Conservation (phyloP, 2,888 invertebrate species). For the Adelognathus sp. region DNA sequence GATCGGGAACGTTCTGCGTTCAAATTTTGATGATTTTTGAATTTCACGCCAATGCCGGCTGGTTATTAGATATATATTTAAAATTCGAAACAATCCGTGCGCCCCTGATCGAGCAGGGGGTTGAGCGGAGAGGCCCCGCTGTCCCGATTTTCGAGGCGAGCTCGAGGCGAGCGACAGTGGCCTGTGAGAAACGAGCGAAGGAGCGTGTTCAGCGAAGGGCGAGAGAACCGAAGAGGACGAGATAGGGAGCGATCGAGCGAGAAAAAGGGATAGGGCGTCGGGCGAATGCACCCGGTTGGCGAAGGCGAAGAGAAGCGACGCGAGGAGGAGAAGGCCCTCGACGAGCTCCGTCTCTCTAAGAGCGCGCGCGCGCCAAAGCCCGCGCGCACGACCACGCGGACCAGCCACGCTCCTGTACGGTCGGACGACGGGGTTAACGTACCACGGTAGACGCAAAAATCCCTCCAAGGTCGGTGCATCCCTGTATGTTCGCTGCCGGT, state of each 20-base stretch:
- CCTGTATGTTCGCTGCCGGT: slow-evolving; percentile 67
- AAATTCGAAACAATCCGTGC: slow-evolving; percentile 1
- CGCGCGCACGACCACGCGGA: slow-evolving; percentile 42
- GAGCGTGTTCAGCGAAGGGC: slow-evolving; percentile 46
- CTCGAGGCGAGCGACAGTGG: background rate
- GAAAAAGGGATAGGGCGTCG: slow-evolving; percentile 54
- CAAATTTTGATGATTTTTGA: too few relatives aligned
- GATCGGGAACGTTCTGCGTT: too few relatives aligned
- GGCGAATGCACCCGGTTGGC: slow-evolving; percentile 44
- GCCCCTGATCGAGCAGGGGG: slow-evolving; percentile 27
- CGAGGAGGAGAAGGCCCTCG: slow-evolving; percentile 58
- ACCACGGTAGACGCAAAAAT: slow-evolving; percentile 80
- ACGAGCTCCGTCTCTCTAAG: too few relatives aligned
- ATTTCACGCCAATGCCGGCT: background rate
- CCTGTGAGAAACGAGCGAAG: slow-evolving; percentile 19
- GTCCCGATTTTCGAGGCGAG: background rate
- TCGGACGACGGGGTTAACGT: slow-evolving; percentile 75
- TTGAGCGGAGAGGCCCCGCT: background rate
- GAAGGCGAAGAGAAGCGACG: slow-evolving; percentile 40
- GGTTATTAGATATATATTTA: background rate
- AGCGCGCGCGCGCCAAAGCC: slow-evolving; percentile 29
- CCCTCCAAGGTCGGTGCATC: slow-evolving; percentile 80
- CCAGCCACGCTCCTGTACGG: slow-evolving; percentile 59
- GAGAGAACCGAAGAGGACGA: slow-evolving; percentile 48
- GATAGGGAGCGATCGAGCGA: slow-evolving; percentile 48